These are phyloP conservation scores for Axinella damicornis DNA, from an alignment of 37 sponge, comb jelly and placozoan genomes.

Conservation along the genomic window DNA sequence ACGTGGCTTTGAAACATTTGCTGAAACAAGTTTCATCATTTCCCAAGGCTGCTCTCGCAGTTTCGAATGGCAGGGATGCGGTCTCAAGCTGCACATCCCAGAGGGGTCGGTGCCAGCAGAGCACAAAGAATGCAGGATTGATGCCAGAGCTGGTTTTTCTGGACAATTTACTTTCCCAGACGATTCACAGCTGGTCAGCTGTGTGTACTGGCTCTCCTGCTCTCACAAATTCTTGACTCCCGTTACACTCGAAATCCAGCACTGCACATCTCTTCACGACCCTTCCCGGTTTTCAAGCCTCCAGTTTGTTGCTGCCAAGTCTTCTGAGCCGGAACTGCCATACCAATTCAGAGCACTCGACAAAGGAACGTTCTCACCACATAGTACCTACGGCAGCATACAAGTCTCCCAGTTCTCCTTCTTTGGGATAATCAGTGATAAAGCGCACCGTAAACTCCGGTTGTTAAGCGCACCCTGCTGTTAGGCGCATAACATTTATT, in stretches of 20 bases:
- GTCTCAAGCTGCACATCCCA: not conserved
- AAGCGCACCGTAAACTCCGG: too few relatives aligned
- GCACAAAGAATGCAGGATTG: not conserved
- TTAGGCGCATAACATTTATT: too few relatives aligned
- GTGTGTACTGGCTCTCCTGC: not conserved
- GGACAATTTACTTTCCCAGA: not conserved
- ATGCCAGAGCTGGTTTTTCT: not conserved
- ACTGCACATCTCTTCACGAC: not conserved
- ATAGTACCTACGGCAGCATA: too few relatives aligned
- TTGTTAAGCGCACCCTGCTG: too few relatives aligned
- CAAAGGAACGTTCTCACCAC: too few relatives aligned
- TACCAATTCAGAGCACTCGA: not conserved
- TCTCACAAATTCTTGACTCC: not conserved
- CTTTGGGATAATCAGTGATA: too few relatives aligned
- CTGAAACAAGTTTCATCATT: too few relatives aligned
- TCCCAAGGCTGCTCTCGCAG: not conserved
- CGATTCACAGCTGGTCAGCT: not conserved
- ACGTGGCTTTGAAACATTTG: too few relatives aligned
- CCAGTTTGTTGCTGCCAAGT: not conserved
- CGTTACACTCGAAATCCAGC: not conserved
- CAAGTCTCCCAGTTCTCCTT: too few relatives aligned
- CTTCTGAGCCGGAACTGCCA: not conserved
- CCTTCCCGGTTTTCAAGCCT: not conserved
- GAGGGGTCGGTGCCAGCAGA: not conserved
- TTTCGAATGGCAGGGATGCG: not conserved